phyloP scores from a whole-genome alignment of 2,797 vertebrate genomes.

The Acanthornis magna region DNA sequence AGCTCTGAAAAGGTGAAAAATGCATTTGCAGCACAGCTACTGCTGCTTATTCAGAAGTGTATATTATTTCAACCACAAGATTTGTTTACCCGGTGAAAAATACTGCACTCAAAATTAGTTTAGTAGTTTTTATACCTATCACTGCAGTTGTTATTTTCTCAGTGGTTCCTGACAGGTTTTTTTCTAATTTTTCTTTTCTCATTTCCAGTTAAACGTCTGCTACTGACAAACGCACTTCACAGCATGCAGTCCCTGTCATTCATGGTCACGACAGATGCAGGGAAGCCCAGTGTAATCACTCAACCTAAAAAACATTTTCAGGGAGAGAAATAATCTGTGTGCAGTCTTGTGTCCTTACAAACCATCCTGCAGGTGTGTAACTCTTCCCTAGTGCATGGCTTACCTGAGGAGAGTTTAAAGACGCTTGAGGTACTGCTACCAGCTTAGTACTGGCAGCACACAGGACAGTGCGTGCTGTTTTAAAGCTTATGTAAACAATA shows the following conservation, averaged over 20 bases:
- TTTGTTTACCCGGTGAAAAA: constrained; percentile 7
- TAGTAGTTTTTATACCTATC: background rate
- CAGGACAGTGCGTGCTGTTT: background rate
- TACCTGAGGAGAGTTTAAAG: background rate
- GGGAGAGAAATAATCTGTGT: background rate
- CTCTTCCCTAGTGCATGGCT: background rate
- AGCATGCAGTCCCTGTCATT: background rate
- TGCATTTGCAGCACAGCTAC: background rate
- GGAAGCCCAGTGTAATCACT: background rate
- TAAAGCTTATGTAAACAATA: background rate
- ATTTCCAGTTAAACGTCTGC: background rate
- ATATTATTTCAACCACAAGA: background rate
- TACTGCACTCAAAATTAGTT: background rate
- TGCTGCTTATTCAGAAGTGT: background rate
- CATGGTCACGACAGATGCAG: background rate
- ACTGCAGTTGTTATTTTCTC: background rate
- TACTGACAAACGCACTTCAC: background rate
- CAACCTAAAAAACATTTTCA: background rate
- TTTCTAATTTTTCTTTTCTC: background rate
- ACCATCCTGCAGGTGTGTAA: background rate
- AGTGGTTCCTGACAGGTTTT: background rate
- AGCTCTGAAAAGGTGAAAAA: background rate
- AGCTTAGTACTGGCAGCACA: background rate
- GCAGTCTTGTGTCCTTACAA: background rate
- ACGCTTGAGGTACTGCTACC: background rate